Conservation (phyloP, 2,113 vertebrate genomes). For the Pelodiscus sinensis region DNA sequence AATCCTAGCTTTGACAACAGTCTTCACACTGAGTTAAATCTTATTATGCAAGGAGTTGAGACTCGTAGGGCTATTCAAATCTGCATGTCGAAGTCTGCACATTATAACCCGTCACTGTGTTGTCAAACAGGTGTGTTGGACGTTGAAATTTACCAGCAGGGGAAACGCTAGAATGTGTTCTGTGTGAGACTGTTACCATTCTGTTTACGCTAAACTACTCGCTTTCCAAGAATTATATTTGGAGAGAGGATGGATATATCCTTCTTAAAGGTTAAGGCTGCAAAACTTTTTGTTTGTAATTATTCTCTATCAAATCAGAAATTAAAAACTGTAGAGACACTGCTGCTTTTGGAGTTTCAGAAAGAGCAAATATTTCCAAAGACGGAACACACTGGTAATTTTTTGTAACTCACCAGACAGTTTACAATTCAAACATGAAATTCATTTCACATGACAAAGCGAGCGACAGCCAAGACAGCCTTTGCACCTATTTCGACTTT, state of each 20-base stretch:
- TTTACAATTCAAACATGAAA: background rate
- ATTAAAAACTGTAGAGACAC: background rate
- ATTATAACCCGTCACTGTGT: background rate
- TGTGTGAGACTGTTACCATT: background rate
- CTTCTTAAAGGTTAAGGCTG: background rate
- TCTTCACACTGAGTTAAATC: background rate
- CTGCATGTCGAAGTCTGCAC: background rate
- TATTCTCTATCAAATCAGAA: no score
- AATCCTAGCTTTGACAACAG: background rate
- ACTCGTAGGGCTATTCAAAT: background rate
- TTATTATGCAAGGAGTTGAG: background rate
- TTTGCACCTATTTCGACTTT: background rate
- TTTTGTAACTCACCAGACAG: background rate
- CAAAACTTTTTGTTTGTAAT: background rate
- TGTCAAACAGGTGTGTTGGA: background rate
- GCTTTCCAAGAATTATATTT: background rate
- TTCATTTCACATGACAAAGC: background rate
- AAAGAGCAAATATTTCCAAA: background rate
- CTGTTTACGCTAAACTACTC: background rate
- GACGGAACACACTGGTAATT: rapidly evolving
- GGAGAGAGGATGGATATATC: background rate
- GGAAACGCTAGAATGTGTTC: background rate
- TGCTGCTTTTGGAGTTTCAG: background rate
- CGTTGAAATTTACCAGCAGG: background rate
- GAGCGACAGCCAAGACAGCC: background rate